Percentiles rank a stretch among this genome's conserved stretches.
Conservation (phyloP, 2,888 invertebrate species). For the Elysia crispata region DNA sequence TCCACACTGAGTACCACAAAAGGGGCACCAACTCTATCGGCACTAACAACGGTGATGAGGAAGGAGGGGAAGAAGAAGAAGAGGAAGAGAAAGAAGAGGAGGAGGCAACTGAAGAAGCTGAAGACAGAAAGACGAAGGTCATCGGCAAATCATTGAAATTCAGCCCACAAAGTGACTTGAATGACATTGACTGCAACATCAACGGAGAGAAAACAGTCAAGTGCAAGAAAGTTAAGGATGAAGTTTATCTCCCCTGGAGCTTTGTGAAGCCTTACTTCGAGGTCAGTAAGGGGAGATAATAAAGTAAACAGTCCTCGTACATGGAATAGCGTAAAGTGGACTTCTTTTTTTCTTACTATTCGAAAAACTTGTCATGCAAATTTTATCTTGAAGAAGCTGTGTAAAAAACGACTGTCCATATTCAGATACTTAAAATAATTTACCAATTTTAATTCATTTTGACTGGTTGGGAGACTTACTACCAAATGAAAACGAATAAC, state of each 20-base stretch:
- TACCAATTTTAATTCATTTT: too few relatives aligned
- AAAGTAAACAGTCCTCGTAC: too few relatives aligned
- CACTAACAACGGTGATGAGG: constrained; percentile 2
- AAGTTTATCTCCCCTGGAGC: constrained; percentile 90
- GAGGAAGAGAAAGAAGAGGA: background rate
- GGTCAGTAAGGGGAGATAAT: too few relatives aligned
- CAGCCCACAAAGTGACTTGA: constrained; percentile 6
- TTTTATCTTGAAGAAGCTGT: too few relatives aligned
- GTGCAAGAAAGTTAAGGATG: constrained; percentile 88
- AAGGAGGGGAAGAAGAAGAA: background rate
- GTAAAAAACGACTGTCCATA: too few relatives aligned
- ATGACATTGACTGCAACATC: constrained; percentile 83
- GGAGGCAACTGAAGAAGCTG: background rate
- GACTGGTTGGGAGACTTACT: too few relatives aligned
- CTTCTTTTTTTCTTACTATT: background rate
- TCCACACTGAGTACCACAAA: constrained; percentile 47
- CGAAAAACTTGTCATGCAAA: too few relatives aligned
- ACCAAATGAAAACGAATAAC: too few relatives aligned
- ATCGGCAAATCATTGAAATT: background rate
- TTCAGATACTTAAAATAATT: too few relatives aligned
- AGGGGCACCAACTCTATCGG: constrained; percentile 54
- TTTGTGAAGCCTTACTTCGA: constrained; percentile 96
- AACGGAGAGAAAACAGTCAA: constrained; percentile 90
- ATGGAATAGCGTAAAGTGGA: background rate
- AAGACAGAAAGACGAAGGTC: background rate